Evolutionary conservation across 2,113 vertebrate genomes (phyloP).

Genomic region (Cygnus atratus): DNA sequence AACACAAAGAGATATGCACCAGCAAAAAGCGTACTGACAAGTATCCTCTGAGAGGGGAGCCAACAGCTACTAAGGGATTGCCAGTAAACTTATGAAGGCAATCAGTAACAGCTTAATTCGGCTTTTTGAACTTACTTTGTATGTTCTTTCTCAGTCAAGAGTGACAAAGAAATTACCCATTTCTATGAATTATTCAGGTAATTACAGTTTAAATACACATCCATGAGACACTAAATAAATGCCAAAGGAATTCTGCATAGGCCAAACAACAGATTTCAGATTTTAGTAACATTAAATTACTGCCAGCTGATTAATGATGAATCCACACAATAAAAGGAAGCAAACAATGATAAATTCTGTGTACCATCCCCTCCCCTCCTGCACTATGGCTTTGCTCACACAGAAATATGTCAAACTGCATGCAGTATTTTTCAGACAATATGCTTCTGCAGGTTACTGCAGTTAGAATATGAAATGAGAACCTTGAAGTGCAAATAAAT

Average conservation of each 20-base stretch:
- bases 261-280: not conserved
- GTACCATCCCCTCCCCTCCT: not conserved
- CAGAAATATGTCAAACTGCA: not conserved
- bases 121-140: not conserved
- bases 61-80: not conserved
- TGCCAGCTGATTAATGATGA: not conserved
- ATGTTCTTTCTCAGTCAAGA: not conserved
- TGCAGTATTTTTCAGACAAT: not conserved
- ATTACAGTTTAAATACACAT: not conserved
- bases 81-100: not conserved
- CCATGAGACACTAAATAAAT: not conserved
- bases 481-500: not conserved
- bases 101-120: not conserved
- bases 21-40: not conserved
- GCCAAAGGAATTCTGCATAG: not conserved
- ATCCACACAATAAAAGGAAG: not conserved
- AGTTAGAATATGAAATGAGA: not conserved
- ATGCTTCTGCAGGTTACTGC: not conserved
- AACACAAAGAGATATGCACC: not conserved
- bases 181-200: not conserved
- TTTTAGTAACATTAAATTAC: not conserved
- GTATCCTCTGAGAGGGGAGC: not conserved
- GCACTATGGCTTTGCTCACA: accelerated
- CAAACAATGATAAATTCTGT: not conserved
- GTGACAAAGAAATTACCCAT: not conserved